Percentiles rank a stretch among this genome's conserved stretches.
Evolutionary conservation across 2,888 invertebrate species (phyloP).

Genomic region (Drosophila aldrichi): DNA sequence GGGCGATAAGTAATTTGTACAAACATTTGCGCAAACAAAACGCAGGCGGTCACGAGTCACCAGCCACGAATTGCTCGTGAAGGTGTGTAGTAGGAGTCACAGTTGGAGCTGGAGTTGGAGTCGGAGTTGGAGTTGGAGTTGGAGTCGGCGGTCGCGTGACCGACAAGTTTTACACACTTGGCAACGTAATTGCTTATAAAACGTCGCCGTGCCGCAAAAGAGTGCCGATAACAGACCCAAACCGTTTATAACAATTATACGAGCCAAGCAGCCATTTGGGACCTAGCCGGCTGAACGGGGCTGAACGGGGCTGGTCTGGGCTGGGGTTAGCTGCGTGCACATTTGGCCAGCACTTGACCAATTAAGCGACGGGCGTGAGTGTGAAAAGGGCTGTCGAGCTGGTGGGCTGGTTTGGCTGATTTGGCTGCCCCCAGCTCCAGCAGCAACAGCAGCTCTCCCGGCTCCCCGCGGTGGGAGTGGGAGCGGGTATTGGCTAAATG

Average conservation of each 20-base stretch:
- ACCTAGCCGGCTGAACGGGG: background rate
- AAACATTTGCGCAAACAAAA: conserved; percentile 76
- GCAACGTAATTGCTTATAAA: conserved; percentile 80
- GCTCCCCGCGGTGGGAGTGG: conserved; percentile 26
- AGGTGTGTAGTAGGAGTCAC: background rate
- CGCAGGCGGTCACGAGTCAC: conserved; percentile 56
- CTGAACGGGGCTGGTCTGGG: background rate
- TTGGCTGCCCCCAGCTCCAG: conserved; percentile 1
- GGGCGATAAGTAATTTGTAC: conserved; percentile 75
- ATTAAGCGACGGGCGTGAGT: conserved; percentile 31
- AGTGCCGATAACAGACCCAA: conserved; percentile 50
- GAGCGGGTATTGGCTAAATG: conserved; percentile 78
- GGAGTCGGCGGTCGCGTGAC: conserved; percentile 51
- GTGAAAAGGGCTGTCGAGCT: conserved; percentile 23
- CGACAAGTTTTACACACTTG: conserved; percentile 73
- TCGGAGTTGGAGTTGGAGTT: background rate
- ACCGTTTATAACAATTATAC: conserved; percentile 72
- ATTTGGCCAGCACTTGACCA: conserved; percentile 17
- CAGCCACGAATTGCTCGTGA: conserved; percentile 14
- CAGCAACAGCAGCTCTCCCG: conserved; percentile 20
- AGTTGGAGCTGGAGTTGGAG: background rate
- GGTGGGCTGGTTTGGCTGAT: conserved; percentile 6
- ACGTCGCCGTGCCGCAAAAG: conserved; percentile 37
- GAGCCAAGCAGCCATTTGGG: conserved; percentile 36
- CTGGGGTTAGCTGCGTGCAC: conserved; percentile 8